phyloP scores from a whole-genome alignment of 2,888 invertebrate genomes.

The Carterocephalus palaemon region DNA sequence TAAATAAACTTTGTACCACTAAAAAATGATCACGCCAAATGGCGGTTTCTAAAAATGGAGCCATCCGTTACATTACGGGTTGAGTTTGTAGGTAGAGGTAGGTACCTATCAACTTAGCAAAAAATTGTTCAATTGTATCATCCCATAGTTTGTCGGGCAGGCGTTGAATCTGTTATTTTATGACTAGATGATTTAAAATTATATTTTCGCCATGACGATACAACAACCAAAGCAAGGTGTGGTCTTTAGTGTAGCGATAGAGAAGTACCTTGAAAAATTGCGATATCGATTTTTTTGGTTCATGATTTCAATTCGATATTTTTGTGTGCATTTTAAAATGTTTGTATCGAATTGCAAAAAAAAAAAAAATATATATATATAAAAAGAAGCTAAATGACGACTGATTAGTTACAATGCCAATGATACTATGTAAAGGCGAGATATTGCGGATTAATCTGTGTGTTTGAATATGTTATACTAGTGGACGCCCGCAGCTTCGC shows the following conservation, averaged over 20 bases:
- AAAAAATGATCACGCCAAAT: conserved; percentile 3
- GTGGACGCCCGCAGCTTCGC: no score
- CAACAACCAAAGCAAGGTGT: conserved; percentile 56
- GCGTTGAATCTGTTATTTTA: conserved; percentile 29
- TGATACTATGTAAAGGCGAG: no score
- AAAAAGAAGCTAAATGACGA: no score
- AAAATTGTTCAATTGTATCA: conserved; percentile 3
- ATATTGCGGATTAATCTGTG: no score
- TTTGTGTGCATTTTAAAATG: no score
- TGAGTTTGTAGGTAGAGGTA: no score
- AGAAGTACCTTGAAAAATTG: conserved; percentile 2
- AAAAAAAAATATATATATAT: no score
- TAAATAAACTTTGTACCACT: conserved; percentile 1
- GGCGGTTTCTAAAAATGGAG: conserved; percentile 6
- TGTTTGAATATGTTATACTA: no score
- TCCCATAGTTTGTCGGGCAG: neutral
- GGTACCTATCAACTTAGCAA: no score
- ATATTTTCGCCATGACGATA: conserved; percentile 62
- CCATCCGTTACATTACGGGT: conserved; percentile 6
- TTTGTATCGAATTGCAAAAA: no score
- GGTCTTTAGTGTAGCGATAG: conserved; percentile 46
- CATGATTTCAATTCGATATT: no score
- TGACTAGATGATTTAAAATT: conserved; percentile 59
- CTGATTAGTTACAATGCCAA: no score
- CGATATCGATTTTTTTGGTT: conserved; percentile 35